Evolutionary conservation across 2,113 vertebrate species (phyloP), one percentile per base, ranked within the genome.

Genomic region (Poeciliopsis occidentalis): DNA sequence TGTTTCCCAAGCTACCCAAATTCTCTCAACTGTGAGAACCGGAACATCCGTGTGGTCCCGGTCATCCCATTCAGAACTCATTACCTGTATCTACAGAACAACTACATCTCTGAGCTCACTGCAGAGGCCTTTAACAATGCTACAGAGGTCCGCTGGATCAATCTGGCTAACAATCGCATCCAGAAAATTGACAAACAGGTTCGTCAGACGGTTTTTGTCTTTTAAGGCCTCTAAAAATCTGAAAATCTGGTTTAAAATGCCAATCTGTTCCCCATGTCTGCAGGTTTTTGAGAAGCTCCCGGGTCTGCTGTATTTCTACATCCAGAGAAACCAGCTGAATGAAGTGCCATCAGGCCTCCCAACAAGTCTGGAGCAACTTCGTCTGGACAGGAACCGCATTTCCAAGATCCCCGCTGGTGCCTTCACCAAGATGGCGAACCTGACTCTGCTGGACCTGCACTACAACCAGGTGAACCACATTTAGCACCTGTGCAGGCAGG

Each of bases 61-160:
- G 10, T 93, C 79, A 97, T 99, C 88, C 98, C 98, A 0, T 0
- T 91, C 8, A 95, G 97, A 82, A 94, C 95, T 78, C 96, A 97
- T 79, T 98, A 99, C 91, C 92, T 98, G 76, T 99, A 99, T 80
- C 94, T 99, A 51, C 97, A 98, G 90, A 98, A 99, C 93, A 99
- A 99, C 90, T 99, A 96, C 94, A 99, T 99, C 47, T 94, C 95
- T 0, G 94, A 96, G 76, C 94, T 99, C 61, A 95, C 95, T 0
- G 91, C 96, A n/a, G 96, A 97, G 37, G 78, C 98, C 19, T 99
- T 99, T 86, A 80, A 81, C 60, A 99, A 99, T 0, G 97, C 97
- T 87, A 95, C 95, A 0, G 96, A 89, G 1, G 92, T 99, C 76
- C 93, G 92, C 29, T 99, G 98, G 98, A 84, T 99, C 88, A 98